Percentiles rank a stretch among this genome's conserved stretches.
Conservation (phyloP, 2,797 vertebrate genomes). For the Pseudomugil tenellus region DNA sequence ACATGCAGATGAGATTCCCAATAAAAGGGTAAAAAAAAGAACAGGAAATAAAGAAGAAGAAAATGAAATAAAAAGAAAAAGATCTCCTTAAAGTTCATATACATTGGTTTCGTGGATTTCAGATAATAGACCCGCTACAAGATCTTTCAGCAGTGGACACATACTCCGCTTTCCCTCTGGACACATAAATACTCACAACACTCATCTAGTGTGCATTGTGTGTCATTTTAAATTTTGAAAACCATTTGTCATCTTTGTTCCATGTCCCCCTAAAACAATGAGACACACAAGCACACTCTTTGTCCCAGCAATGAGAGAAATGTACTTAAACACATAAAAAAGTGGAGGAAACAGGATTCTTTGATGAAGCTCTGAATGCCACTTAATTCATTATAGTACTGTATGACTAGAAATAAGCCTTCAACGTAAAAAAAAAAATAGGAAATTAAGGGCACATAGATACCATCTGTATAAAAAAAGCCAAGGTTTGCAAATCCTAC, state of each 20-base stretch:
- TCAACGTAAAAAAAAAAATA: neutral
- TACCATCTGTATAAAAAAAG: conserved; percentile 16
- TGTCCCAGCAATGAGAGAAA: conserved; percentile 26
- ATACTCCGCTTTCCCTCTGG: conserved; percentile 23
- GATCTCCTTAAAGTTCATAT: conserved; percentile 7
- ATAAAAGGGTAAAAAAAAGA: neutral
- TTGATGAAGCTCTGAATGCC: conserved; percentile 15
- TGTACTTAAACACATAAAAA: conserved; percentile 20
- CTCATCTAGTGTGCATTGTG: conserved; percentile 40
- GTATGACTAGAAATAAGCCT: conserved; percentile 9
- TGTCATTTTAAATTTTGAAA: conserved; percentile 61
- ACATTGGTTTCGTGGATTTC: conserved; percentile 8
- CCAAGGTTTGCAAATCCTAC: conserved; percentile 6
- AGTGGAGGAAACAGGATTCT: neutral
- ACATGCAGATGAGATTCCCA: conserved; percentile 13
- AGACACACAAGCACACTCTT: conserved; percentile 20
- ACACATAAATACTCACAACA: conserved; percentile 42
- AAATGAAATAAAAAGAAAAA: conserved; percentile 6
- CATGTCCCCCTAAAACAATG: conserved; percentile 49
- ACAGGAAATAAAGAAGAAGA: too few species aligned
- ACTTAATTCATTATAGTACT: conserved; percentile 18
- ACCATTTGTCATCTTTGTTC: conserved; percentile 67
- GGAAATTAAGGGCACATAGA: conserved; percentile 12
- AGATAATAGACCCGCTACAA: conserved; percentile 13
- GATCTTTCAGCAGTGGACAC: conserved; percentile 5